Evolutionary conservation across 2,888 invertebrate genomes (phyloP), one percentile per base, ranked within the genome.

Genomic region (Eurytoma adleriae): DNA sequence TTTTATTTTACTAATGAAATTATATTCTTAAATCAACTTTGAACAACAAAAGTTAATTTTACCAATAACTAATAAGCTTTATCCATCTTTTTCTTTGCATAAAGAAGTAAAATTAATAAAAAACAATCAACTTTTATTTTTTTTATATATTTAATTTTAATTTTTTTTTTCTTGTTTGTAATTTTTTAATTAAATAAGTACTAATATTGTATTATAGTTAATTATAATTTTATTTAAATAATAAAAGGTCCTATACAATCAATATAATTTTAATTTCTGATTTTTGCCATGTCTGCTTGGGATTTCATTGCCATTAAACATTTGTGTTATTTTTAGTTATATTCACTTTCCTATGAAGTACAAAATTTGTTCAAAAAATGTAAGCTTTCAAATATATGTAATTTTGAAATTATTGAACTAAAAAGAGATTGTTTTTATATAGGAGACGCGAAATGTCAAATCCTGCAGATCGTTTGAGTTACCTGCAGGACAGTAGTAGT

Each of bases 401-500:
- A 14, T 13, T 30, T 59, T 16, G 16, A 14, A 76, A 10, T 10
- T 54, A 1, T 69, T 64, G n/a, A 27, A 71, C 14, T 57, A 59
- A 69, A 68, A 62, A 4, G 40, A 12, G 64, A 20, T 59, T 61
- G 4, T 73, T 62, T 74, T 80, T 81, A 83, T 85, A 80, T 79
- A 91, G 90, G 85, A 88, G 89, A 88, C 87, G 86, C 84, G 88
- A 90, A 84, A 91, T 91, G 90, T 88, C 90, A 85, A 90, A 90
- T 85, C 87, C 88, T 84, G 87, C 85, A 66, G 90, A 90, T 78
- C 88, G 89, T 83, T 83, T 89, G 76, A 89, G 86, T 86, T 91
- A 90, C 86, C 87, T 91, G 83, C 91, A 92, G 87, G 95, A 95
- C 87, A 96, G 95, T 88, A 96, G 96, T 89, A 96, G 96, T 87